Base-by-base conservation (phyloP, 1,140 invertebrate species). In the Aphis gossypii region DNA sequence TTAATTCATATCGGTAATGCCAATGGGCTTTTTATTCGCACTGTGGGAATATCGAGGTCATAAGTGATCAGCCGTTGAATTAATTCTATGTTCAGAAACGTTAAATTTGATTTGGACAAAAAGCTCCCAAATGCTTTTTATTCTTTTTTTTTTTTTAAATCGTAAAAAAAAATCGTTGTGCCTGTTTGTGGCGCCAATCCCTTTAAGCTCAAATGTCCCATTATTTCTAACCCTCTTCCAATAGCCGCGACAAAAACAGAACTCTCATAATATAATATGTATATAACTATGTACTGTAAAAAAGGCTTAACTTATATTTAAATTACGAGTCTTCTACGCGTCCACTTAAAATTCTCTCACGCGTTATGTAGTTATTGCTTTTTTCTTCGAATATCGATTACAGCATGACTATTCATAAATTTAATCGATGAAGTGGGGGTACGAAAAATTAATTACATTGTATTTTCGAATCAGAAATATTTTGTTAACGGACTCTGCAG, bases 171-270 rank as follows among this genome's bases (percentile, higher is more conserved):
- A 86, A 54, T 46, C 48, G 14, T 21, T 20, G 48, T 7, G 82
- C 44, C 92, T 86, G 92, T 93, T 86, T 44, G 48, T 93, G 92
- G 92, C 92, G 92, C 92, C 92, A 93, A 93, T 93, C 92, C 82
- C 92, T 56, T 86, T 56, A 86, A 93, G 48, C 82, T 51, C 48
- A 35, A 38, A 93, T 35, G 46, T 93, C 82, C 92, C 82, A 86
- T 93, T 93, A 93, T 93, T 93, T 86, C 82, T 54, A 84, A 93
- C 92, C 92, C 92, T 93, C 82, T 92, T 93, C 92, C 48, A 44
- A 54, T 86, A 51, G 44, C 48, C 92, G 76, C 76, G 92, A 93
- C 92, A 93, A 86, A 93, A 93, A 93, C 92, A 86, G 92, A 86
- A 86, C 41, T 83, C 56, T 76, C n/a, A 76, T 76, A 76, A 76